Evolutionary conservation across 1,140 invertebrate genomes (phyloP).

Genomic region (Conus betulinus): DNA sequence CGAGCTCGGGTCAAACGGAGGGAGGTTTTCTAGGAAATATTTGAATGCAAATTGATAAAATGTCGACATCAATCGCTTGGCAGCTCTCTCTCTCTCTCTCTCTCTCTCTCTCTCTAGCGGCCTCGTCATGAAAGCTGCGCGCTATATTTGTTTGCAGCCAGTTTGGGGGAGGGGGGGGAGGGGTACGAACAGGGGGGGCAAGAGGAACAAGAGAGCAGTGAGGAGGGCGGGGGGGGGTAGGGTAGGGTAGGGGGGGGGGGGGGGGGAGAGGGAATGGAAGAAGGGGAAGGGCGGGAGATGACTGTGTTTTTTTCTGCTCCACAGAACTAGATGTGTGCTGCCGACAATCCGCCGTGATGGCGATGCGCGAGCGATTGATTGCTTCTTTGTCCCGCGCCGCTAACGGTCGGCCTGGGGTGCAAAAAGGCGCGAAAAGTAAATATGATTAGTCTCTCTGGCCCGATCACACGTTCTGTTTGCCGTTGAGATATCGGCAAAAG

Average conservation of each 20-base stretch:
- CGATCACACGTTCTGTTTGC: constrained; percentile 51
- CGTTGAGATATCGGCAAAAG: constrained; percentile 44
- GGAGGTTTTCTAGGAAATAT: constrained; percentile 35
- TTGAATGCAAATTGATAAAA: constrained; percentile 54
- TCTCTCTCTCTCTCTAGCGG: neutral
- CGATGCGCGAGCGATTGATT: constrained; percentile 55
- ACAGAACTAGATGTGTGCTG: constrained; percentile 35
- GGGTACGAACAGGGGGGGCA: too few species aligned
- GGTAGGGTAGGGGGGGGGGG: too few species aligned
- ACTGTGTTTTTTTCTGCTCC: constrained; percentile 43
- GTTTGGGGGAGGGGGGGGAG: neutral
- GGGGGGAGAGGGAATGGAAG: too few species aligned
- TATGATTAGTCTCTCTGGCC: constrained; percentile 51
- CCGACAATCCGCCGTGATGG: constrained; percentile 42
- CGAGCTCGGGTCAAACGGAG: constrained; percentile 30
- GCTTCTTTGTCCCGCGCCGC: constrained; percentile 43
- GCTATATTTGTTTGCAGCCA: constrained; percentile 31
- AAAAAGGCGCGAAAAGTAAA: constrained; percentile 54
- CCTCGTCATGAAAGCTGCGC: constrained; percentile 9
- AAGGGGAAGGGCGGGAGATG: neutral
- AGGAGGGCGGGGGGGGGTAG: too few species aligned
- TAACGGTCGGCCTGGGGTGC: constrained; percentile 40
- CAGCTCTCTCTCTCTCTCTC: constrained; percentile 25
- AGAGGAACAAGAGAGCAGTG: too few species aligned
- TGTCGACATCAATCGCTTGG: constrained; percentile 40